Percentiles rank a stretch among this genome's conserved stretches.
Evolutionary conservation across 2,797 vertebrate genomes (phyloP).

Genomic region (Rhinatrema bivittatum): DNA sequence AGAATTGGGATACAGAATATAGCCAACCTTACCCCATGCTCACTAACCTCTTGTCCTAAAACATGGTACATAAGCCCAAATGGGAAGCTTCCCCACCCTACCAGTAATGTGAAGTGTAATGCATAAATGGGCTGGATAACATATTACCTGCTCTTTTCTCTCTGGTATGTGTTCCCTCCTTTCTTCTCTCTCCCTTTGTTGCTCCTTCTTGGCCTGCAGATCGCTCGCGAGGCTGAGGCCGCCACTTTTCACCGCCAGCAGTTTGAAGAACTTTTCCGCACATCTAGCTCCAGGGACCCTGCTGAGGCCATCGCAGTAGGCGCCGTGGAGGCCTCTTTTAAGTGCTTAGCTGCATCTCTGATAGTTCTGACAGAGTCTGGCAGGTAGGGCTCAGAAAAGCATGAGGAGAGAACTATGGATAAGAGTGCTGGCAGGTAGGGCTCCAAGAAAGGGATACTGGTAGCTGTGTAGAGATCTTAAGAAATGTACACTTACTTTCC

Average conservation of each 20-base stretch:
- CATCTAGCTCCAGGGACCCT: constrained; percentile 70
- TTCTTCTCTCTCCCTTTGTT: constrained; percentile 22
- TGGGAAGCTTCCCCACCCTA: too few species aligned
- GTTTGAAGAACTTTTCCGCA: constrained; percentile 72
- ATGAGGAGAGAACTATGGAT: too few species aligned
- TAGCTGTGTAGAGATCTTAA: too few species aligned
- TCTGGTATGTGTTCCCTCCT: background rate
- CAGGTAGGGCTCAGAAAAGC: constrained; percentile 90
- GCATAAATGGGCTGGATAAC: too few species aligned
- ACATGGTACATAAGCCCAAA: too few species aligned
- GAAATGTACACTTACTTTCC: too few species aligned
- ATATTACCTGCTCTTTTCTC: constrained; percentile 14
- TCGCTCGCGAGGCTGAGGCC: constrained; percentile 71
- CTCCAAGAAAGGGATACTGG: constrained; percentile 4
- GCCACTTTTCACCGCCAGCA: constrained; percentile 69
- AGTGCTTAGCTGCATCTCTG: constrained; percentile 86
- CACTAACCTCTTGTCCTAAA: too few species aligned
- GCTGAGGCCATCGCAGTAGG: constrained; percentile 92
- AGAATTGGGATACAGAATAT: too few species aligned
- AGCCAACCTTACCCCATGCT: too few species aligned
- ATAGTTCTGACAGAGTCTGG: constrained; percentile 96
- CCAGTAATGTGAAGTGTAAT: too few species aligned
- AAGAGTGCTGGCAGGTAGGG: too few species aligned
- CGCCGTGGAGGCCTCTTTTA: constrained; percentile 94
- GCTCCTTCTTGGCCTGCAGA: constrained; percentile 54